phyloP scores from a whole-genome alignment of 64 coral and sea anemone genomes.

The Stichodactyla helianthus region DNA sequence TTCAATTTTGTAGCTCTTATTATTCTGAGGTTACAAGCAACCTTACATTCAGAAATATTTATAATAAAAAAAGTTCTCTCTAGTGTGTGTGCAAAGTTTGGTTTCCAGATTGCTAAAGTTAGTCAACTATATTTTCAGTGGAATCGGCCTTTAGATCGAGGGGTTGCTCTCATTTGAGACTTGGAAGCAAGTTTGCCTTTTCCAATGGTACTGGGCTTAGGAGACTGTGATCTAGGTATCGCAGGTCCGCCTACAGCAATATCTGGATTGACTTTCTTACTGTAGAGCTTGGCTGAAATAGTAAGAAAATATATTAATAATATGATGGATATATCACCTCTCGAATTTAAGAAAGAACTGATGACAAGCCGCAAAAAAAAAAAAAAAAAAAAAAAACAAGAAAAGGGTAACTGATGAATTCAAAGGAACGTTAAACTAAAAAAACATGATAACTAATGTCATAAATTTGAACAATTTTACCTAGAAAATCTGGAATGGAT shows the following conservation, averaged over 20 bases:
- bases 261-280: slow-evolving; percentile 52
- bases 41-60: background rate
- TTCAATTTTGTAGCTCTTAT: background rate
- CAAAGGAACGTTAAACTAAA: too few species aligned
- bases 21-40: background rate
- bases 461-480: background rate
- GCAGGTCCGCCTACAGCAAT: background rate
- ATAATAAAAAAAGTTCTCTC: background rate
- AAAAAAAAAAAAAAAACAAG: too few species aligned
- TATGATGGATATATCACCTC: background rate
- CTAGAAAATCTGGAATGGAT: slow-evolving; percentile 3
- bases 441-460: too few species aligned
- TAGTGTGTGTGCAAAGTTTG: background rate
- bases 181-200: background rate
- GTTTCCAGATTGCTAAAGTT: too few species aligned
- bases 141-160: background rate
- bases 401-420: too few species aligned
- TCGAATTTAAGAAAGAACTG: too few species aligned
- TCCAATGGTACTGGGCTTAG: background rate
- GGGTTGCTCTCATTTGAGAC: background rate
- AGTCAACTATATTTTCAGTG: background rate
- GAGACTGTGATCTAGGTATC: background rate
- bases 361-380: too few species aligned
- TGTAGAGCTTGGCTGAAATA: slow-evolving; percentile 43
- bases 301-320: background rate